A percentile compares a stretch with the other conserved stretches of the same genome.
Conservation (phyloP, 2,888 invertebrate genomes). For the Eupithecia subfuscata region DNA sequence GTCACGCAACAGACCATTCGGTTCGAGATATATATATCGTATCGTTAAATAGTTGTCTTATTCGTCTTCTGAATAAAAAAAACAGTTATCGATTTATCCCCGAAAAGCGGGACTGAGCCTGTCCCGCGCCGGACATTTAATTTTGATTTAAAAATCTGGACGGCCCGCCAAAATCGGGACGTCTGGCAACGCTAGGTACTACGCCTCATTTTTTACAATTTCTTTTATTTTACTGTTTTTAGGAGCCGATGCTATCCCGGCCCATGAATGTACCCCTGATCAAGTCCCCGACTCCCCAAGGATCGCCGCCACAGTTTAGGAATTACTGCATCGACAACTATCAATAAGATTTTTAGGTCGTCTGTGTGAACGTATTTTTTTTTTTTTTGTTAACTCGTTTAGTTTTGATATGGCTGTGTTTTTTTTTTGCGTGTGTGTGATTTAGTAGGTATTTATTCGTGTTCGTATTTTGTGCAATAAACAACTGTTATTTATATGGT, state of each 20-base stretch:
- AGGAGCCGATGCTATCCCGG: slow-evolving; percentile 62
- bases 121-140: too few species aligned
- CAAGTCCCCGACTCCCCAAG: slow-evolving; percentile 52
- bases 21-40: too few species aligned
- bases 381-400: slow-evolving; percentile 13
- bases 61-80: too few species aligned
- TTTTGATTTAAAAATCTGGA: too few species aligned
- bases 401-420: slow-evolving; percentile 25
- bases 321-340: not conserved
- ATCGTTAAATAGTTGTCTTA: too few species aligned
- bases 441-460: slow-evolving; percentile 11
- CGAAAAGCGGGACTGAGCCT: too few species aligned
- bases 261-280: slow-evolving; percentile 52
- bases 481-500: slow-evolving; percentile 17
- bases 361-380: slow-evolving; percentile 12
- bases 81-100: too few species aligned
- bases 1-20: too few species aligned
- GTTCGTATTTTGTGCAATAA: slow-evolving; percentile 18
- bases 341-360: not conserved
- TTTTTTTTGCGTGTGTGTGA: slow-evolving; percentile 19
- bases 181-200: too few species aligned
- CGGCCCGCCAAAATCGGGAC: too few species aligned
- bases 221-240: not conserved
- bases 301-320: not conserved
- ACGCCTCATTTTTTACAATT: too few species aligned